Base-by-base conservation (phyloP, 1,140 invertebrate genomes). In the Vanessa tameamea region DNA sequence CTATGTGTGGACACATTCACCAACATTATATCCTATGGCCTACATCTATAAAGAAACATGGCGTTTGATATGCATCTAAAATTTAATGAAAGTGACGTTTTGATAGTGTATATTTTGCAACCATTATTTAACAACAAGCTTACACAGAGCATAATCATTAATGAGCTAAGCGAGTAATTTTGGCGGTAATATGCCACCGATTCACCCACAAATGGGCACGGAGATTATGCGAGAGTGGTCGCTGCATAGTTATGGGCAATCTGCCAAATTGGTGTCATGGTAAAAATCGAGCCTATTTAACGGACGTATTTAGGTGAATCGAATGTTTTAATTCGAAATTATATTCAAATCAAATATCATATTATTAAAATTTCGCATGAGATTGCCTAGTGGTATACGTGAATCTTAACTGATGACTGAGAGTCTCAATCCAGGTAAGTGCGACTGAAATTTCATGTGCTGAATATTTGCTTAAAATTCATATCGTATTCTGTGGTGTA, bases 131-230 rank as follows among this genome's bases (percentile, higher is more conserved):
- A 61, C 57, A 61, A 31, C 23, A 31, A 15, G 57, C 57, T 37
- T 37, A 61, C 26, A 23, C 26, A 66, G 47, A 31, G 64, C 47
- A 15, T 66, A 26, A 51, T 66, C 37, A 51, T 48, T 66, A 66
- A 66, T 66, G 48, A 51, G 26, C 64, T 71, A 63, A 53, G 61
- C 69, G 69, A 51, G 69, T 71, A 64, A 71, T 71, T 71, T 71
- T 48, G 47, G 26, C 47, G 59, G 31, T 71, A 71, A 64, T 64
- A 51, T 43, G 48, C 69, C 48, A 71, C 69, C 61, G 59, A 63
- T 71, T 63, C 69, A 47, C 59, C 69, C 69, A 71, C 69, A 71
- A 64, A 71, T 64, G 61, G 47, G 15, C 31, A 59, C 31, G 12
- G 69, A 71, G 61, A 50, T 71, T 71, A 48, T 57, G 59, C 59